phyloP scores from a whole-genome alignment of 2,888 invertebrate genomes.

The Latrodectus elegans region DNA sequence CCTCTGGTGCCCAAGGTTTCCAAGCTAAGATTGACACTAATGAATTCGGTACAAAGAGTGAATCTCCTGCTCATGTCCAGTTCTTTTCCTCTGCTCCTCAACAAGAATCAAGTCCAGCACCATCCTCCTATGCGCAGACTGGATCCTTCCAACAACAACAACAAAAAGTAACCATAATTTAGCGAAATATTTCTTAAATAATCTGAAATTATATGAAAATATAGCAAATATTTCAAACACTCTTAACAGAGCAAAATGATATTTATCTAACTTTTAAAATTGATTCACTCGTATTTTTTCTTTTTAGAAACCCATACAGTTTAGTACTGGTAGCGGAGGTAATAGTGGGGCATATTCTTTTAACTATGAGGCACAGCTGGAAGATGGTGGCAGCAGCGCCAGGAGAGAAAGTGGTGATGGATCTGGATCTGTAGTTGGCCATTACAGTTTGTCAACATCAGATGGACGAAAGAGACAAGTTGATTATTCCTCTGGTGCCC shows the following conservation, averaged over 20 bases:
- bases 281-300: not conserved
- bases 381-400: conserved; percentile 57
- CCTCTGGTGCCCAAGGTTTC: conserved; percentile 54
- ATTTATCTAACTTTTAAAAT: too few species aligned
- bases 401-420: conserved; percentile 51
- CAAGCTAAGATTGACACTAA: conserved; percentile 59
- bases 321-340: not conserved
- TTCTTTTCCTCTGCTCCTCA: conserved; percentile 53
- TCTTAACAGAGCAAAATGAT: too few species aligned
- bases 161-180: not conserved
- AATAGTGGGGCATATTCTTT: conserved; percentile 32
- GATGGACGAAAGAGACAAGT: conserved; percentile 68
- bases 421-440: conserved; percentile 53
- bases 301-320: conserved; percentile 42
- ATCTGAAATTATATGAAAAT: too few species aligned
- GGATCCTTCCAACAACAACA: conserved; percentile 10
- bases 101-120: conserved; percentile 12
- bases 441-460: conserved; percentile 44
- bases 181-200: too few species aligned
- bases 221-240: too few species aligned
- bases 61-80: conserved; percentile 49
- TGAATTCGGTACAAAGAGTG: conserved; percentile 63
- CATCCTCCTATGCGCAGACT: conserved; percentile 6
- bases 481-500: conserved; percentile 71
- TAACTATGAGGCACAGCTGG: conserved; percentile 35